Base-by-base conservation (phyloP, 1,140 invertebrate species). In the Meteorus sp. region DNA sequence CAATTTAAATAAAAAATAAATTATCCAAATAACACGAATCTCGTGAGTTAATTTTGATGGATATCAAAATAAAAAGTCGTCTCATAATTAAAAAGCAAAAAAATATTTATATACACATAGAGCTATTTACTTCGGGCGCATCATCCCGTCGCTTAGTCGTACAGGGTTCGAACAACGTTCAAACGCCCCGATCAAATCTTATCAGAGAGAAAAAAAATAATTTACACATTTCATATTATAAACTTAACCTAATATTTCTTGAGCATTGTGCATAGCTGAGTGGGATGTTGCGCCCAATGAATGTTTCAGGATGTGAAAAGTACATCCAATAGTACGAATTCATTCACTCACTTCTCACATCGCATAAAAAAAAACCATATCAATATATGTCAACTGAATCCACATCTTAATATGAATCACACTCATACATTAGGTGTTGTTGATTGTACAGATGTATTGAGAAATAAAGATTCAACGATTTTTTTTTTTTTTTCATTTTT, bases 241-340 rank as follows among this genome's bases (percentile, higher is more conserved):
- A 61, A 59, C 72, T 70, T 68, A 71, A 64, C 50, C 63, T 69
- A 66, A 62, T 60, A 50, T 75, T 69, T 66, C 62, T 76, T 76
- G 73, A 76, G 73, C 73, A 76, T 75, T 76, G 61, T 63, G 67
- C 71, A 13, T 37, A 47, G 63, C 66, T 68, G 68, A 70, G 66
- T 62, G 64, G 62, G 64, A 62, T 65, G 62, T 56, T 63, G 61
- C 65, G 61, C 44, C 58, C 63, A 47, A 44, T 11, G 8, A 47
- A 44, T 11, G 8, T 44, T 56, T 56, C 20, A 33, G 29, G 29
- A 7, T 33, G 6, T 48, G 8, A 48, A 48, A 6, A 4, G 45
- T 51, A 51, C 15, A 41, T 1, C 15, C 15, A 41, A 41, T 15
- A 11, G 1, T 41, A 11, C 7, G 8, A 11, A 15, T 47, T 25